Evolutionary conservation across 2,113 vertebrate species (phyloP).

Genomic region (human): GRCh38 chrX:21985501-21986000

Average conservation of each 20-base stretch:
- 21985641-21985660: slow-evolving; percentile 17
- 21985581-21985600: background rate
- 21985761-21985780: background rate
- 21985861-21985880: too few relatives aligned
- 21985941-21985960: too few relatives aligned
- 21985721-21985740: background rate
- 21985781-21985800: background rate
- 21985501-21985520: slow-evolving; percentile 28
- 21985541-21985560: slow-evolving; percentile 47
- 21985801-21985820: too few relatives aligned
- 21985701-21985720: background rate
- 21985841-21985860: too few relatives aligned
- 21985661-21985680: background rate
- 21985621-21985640: background rate
- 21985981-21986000: too few relatives aligned
- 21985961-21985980: too few relatives aligned
- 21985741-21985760: background rate
- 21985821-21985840: too few relatives aligned
- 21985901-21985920: too few relatives aligned
- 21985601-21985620: background rate
- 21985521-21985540: slow-evolving; percentile 76
- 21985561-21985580: background rate
- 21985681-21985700: background rate
- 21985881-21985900: too few relatives aligned
- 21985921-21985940: too few relatives aligned